These are phyloP conservation scores for Acronicta aceris DNA, from an alignment of 2,888 invertebrate genomes.

Conservation along the genomic window DNA sequence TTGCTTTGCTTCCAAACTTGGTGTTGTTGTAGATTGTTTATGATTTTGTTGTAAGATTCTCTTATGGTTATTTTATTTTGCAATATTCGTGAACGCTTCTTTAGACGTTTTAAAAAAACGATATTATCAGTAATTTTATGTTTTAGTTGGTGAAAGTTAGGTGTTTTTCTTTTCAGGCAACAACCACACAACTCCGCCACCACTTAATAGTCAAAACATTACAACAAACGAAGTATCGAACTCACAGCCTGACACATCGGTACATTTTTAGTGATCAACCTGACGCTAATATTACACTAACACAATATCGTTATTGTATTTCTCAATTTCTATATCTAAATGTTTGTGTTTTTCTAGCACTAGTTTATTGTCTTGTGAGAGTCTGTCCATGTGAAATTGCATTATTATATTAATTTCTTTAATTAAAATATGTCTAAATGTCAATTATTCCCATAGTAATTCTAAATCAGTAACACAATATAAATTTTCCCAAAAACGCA, in stretches of 20 bases:
- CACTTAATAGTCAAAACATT: constrained; percentile 75
- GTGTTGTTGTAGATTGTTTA: constrained; percentile 54
- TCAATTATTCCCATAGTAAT: constrained; percentile 34
- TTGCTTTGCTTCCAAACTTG: constrained; percentile 57
- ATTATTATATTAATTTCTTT: constrained; percentile 33
- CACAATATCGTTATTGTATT: constrained; percentile 49
- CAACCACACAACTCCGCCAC: constrained; percentile 70
- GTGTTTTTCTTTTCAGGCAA: constrained; percentile 79
- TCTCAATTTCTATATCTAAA: constrained; percentile 37
- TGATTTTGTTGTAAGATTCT: constrained; percentile 26
- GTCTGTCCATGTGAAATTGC: constrained; percentile 42
- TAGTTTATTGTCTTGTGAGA: constrained; percentile 52
- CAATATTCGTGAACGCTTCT: constrained; percentile 33
- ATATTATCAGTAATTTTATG: constrained; percentile 29
- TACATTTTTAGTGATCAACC: constrained; percentile 70
- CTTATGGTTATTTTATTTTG: constrained; percentile 33
- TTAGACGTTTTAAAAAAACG: constrained; percentile 18
- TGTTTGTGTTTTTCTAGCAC: constrained; percentile 44
- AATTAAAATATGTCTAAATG: constrained; percentile 3
- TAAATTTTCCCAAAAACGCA: constrained; percentile 43
- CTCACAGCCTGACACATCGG: constrained; percentile 77
- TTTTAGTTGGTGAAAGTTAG: constrained; percentile 55
- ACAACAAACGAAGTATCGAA: constrained; percentile 71
- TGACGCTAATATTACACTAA: constrained; percentile 67
- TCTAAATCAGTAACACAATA: constrained; percentile 14